Evolutionary conservation across 2,888 invertebrate species (phyloP).

Genomic region (Caenorhabditis virilis): DNA sequence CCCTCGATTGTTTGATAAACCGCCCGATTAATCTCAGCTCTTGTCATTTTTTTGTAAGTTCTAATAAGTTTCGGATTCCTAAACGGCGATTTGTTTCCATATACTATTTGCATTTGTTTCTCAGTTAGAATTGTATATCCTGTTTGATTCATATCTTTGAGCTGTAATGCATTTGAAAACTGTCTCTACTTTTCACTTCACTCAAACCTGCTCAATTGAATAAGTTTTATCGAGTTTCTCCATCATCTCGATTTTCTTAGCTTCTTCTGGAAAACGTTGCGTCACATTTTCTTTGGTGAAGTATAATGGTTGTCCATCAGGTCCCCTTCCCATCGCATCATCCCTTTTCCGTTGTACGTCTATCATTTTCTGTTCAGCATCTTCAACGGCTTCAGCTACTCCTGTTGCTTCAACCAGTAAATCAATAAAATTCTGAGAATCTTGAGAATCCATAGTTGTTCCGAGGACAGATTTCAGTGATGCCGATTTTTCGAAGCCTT

Average conservation of each 20-base stretch:
- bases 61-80: conserved; percentile 32
- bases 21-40: conserved; percentile 6
- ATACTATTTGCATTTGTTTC: conserved; percentile 53
- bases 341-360: conserved; percentile 1
- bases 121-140: conserved; percentile 55
- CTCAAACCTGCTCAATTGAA: conserved; percentile 35
- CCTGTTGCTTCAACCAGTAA: conserved; percentile 31
- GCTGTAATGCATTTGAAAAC: conserved; percentile 11
- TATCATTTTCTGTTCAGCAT: conserved; percentile 30
- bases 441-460: not conserved
- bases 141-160: conserved; percentile 51
- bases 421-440: conserved; percentile 29
- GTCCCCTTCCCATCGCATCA: conserved; percentile 11
- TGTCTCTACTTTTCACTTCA: not conserved
- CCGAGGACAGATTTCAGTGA: conserved; percentile 18
- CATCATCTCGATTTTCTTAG: conserved; percentile 52
- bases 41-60: conserved; percentile 15
- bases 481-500: conserved; percentile 17
- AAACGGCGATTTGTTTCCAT: conserved; percentile 53
- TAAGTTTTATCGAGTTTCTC: conserved; percentile 51
- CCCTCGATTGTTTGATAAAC: conserved; percentile 31
- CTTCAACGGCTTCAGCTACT: conserved; percentile 33
- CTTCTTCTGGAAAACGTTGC: conserved; percentile 31
- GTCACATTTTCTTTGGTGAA: conserved; percentile 60
- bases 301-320: conserved; percentile 46